Evolutionary conservation across 2,797 vertebrate genomes (phyloP).

Genomic region (Pipistrellus pygmaeus): DNA sequence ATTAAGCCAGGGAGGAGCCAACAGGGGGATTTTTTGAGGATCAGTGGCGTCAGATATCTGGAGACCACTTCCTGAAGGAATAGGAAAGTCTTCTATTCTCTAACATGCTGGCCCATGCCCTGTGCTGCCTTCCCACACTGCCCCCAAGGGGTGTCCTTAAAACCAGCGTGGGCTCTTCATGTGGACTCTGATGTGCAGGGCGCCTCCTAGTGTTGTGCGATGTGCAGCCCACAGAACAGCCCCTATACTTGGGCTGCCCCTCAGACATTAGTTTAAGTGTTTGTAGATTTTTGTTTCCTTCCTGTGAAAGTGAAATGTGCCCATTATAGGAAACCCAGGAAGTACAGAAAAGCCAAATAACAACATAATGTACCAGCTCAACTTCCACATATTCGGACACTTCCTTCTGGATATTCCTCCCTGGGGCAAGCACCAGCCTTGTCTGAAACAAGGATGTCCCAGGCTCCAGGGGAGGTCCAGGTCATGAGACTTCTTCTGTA

Average conservation of each 20-base stretch:
- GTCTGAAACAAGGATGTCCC: not conserved
- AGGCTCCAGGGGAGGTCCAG: not conserved
- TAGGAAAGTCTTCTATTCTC: accelerated
- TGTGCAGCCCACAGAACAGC: not conserved
- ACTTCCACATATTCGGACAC: not conserved
- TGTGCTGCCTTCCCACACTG: accelerated
- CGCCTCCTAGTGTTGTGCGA: not conserved
- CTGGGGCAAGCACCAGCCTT: not conserved
- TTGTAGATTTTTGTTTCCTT: not conserved
- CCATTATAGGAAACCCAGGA: not conserved
- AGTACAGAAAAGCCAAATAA: not conserved
- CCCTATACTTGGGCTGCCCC: accelerated
- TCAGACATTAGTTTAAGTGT: not conserved
- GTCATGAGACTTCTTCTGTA: not conserved
- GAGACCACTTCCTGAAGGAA: not conserved
- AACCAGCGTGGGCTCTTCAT: no score
- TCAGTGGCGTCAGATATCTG: not conserved
- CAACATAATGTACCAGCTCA: not conserved
- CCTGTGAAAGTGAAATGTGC: not conserved
- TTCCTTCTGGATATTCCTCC: not conserved
- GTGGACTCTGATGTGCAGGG: not conserved
- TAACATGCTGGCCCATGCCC: accelerated
- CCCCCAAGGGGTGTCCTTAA: not conserved
- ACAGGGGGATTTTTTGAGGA: not conserved
- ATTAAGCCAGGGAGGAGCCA: not conserved